Evolutionary conservation across 2,888 invertebrate genomes (phyloP).

Genomic region (Pollenia angustigena): DNA sequence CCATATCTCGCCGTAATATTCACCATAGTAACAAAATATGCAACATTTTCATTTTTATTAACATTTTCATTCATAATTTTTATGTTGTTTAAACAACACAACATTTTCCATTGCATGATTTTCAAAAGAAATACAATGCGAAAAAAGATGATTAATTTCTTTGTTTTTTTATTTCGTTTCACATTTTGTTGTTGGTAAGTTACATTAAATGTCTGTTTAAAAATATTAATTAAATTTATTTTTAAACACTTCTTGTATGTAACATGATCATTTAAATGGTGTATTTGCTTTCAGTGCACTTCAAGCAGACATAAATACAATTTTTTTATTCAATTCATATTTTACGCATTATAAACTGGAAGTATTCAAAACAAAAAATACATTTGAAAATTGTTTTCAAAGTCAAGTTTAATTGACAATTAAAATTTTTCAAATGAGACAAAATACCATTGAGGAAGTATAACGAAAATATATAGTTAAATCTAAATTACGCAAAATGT

Average conservation of each 20-base stretch:
- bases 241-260: conserved; percentile 41
- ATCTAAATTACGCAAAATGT: no score
- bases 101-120: conserved; percentile 42
- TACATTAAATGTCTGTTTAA: not conserved
- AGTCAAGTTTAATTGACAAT: conserved; percentile 55
- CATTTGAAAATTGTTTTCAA: conserved; percentile 9
- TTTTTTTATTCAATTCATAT: not conserved
- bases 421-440: not conserved
- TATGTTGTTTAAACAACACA: conserved; percentile 23
- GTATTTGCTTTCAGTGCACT: conserved; percentile 27
- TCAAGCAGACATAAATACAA: not conserved
- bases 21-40: not conserved
- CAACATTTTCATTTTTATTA: not conserved
- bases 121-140: not conserved
- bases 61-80: conserved; percentile 5
- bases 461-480: no score
- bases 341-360: conserved; percentile 40
- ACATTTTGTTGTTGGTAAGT: not conserved
- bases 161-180: not conserved
- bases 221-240: conserved; percentile 21
- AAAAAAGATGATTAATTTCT: not conserved
- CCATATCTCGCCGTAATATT: not conserved
- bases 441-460: no score
- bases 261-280: conserved; percentile 42
- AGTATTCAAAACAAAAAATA: not conserved